phyloP scores from a whole-genome alignment of 2,888 invertebrate species.

The Dolichopus griseipennis region DNA sequence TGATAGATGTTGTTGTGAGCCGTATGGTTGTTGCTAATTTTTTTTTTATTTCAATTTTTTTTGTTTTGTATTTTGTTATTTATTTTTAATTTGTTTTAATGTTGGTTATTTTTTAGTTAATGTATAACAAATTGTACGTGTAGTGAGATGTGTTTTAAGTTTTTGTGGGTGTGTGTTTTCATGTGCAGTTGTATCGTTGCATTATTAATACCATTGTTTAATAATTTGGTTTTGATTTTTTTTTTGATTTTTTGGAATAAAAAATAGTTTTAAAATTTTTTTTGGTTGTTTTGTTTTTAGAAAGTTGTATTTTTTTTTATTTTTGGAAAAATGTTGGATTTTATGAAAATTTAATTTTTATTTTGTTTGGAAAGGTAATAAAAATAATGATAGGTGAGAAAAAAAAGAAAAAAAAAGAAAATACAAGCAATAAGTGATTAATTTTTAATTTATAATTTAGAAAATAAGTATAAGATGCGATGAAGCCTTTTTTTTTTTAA shows the following conservation, averaged over 20 bases:
- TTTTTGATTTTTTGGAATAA: neutral
- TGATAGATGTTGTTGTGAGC: conserved; percentile 47
- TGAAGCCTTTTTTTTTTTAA: neutral
- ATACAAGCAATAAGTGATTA: conserved; percentile 9
- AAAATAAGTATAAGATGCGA: neutral
- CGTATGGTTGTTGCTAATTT: conserved; percentile 44
- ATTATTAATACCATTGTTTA: neutral
- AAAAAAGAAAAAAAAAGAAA: neutral
- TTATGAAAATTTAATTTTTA: neutral
- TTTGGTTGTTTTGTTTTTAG: too few relatives aligned
- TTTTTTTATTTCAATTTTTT: neutral
- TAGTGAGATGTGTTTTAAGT: neutral
- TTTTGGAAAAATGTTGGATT: neutral
- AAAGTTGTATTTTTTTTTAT: neutral
- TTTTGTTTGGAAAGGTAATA: neutral
- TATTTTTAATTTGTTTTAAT: neutral
- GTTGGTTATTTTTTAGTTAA: neutral
- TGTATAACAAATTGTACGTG: neutral
- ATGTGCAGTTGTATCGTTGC: neutral
- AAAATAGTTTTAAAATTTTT: too few relatives aligned
- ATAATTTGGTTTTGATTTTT: neutral
- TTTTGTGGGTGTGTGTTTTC: neutral
- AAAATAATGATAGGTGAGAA: neutral
- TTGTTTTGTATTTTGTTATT: neutral
- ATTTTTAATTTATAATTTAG: neutral